Percentiles rank a stretch among this genome's conserved stretches.
Conservation (phyloP, 2,113 vertebrate species). For the Leptocoma aspasia region DNA sequence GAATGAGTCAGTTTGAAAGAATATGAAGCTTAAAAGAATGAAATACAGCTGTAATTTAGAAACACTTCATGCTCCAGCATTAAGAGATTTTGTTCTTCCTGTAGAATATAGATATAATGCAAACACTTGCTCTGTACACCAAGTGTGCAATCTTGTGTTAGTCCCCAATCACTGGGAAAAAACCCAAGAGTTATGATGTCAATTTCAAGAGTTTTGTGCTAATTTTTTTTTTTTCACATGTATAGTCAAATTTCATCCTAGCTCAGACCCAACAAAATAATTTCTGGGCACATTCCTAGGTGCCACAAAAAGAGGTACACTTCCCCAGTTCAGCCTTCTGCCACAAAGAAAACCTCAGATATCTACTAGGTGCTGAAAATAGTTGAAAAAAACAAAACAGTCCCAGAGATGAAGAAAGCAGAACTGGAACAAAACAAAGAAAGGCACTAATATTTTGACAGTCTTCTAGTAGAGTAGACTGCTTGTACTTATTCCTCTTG, state of each 20-base stretch:
- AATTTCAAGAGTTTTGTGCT: not conserved
- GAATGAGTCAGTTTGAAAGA: not conserved
- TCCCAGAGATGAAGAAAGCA: not conserved
- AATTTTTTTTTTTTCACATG: not conserved
- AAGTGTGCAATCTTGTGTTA: not conserved
- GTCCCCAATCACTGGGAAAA: not conserved
- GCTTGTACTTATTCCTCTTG: not conserved
- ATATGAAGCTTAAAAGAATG: not conserved
- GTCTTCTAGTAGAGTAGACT: not conserved
- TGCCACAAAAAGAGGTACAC: not conserved
- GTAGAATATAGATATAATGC: not conserved
- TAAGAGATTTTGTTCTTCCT: not conserved
- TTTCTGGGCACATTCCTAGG: not conserved
- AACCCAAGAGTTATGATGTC: accelerated
- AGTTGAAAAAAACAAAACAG: not conserved
- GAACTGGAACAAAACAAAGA: not conserved
- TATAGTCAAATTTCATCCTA: not conserved
- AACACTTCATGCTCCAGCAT: not conserved
- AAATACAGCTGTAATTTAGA: not conserved
- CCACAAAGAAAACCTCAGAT: not conserved
- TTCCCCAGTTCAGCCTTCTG: not conserved
- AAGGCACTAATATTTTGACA: not conserved
- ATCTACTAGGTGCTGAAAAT: not conserved
- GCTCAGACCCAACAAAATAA: not conserved
- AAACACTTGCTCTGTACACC: not conserved